Conservation (phyloP, 2,113 vertebrate genomes). For the Pluvianellus socialis region DNA sequence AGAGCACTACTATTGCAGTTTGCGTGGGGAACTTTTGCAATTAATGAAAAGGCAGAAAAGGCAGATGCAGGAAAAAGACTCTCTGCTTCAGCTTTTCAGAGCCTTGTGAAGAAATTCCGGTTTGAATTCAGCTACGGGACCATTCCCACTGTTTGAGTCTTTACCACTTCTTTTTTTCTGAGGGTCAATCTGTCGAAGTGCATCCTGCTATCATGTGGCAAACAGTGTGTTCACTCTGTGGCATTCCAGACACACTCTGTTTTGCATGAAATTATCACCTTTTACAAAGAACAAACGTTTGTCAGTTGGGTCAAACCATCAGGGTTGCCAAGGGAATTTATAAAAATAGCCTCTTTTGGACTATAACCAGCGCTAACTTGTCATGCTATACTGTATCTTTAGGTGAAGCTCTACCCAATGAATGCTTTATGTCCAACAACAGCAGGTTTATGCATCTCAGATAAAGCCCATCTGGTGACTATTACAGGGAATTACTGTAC, state of each 20-base stretch:
- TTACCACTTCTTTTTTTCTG: background rate
- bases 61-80: background rate
- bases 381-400: background rate
- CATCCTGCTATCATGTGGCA: background rate
- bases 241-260: background rate
- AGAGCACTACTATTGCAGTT: conserved; percentile 14
- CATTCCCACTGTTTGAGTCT: background rate
- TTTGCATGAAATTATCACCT: background rate
- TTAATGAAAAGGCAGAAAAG: conserved; percentile 1
- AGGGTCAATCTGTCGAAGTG: background rate
- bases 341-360: background rate
- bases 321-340: background rate
- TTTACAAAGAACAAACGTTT: conserved; percentile 24
- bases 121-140: background rate
- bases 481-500: conserved; percentile 54
- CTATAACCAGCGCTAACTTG: background rate
- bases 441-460: background rate
- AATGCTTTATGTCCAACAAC: background rate
- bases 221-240: background rate
- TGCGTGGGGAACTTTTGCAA: conserved; percentile 21
- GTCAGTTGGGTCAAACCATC: background rate
- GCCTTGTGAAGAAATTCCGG: background rate
- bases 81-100: background rate
- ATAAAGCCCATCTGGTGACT: conserved; percentile 51
- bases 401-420: background rate